Conservation (phyloP, 1,140 invertebrate genomes). For the Calephelis virginiensis region DNA sequence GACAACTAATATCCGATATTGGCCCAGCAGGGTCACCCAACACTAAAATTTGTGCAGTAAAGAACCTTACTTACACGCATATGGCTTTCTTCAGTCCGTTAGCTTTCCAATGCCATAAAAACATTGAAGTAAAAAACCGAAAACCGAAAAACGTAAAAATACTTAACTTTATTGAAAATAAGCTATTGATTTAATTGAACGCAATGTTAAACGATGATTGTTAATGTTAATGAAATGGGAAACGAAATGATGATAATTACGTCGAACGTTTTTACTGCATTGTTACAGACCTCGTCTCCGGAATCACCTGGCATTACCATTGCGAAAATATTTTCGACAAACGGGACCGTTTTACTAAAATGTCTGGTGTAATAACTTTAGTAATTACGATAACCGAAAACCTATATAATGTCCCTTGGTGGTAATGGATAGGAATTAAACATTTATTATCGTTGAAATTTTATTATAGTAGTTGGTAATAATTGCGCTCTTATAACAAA, state of each 20-base stretch:
- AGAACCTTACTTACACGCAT: too few species aligned
- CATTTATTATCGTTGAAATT: background rate
- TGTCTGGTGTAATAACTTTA: constrained; percentile 60
- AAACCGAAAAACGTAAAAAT: constrained; percentile 7
- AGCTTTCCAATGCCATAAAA: too few species aligned
- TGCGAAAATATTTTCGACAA: constrained; percentile 69
- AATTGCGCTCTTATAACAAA: background rate
- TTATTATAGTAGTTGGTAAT: background rate
- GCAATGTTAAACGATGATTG: constrained; percentile 54
- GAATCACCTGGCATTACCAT: constrained; percentile 72
- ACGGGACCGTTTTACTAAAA: constrained; percentile 61
- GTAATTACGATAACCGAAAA: constrained; percentile 53
- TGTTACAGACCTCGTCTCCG: constrained; percentile 57
- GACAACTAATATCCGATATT: too few species aligned
- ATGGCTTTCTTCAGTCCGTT: too few species aligned
- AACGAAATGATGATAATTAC: constrained; percentile 72
- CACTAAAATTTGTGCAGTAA: too few species aligned
- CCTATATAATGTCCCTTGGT: constrained; percentile 30
- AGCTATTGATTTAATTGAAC: constrained; percentile 51
- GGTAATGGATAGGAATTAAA: constrained; percentile 1
- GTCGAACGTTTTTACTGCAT: constrained; percentile 65
- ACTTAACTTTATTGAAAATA: constrained; percentile 34
- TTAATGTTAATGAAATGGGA: constrained; percentile 69
- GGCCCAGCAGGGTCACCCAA: too few species aligned
- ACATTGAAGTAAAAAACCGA: too few species aligned